Conservation (phyloP, 2,888 invertebrate species). For the Tenthredo mesomela region DNA sequence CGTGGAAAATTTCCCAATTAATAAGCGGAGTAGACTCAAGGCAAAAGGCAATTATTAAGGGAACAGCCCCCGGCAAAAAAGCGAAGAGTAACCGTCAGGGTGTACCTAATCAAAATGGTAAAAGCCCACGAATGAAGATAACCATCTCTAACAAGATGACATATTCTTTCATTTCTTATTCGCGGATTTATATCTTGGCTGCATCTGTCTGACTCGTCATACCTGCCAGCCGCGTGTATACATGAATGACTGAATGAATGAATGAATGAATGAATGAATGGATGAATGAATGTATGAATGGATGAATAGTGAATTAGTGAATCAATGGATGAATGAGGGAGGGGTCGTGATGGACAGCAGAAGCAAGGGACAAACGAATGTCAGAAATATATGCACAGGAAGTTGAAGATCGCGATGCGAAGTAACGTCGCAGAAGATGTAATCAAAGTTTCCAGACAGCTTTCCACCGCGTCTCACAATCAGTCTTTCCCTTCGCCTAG, state of each 20-base stretch:
- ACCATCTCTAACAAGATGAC: constrained; percentile 47
- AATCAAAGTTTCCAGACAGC: constrained; percentile 74
- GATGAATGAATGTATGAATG: not conserved
- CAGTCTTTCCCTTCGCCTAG: constrained; percentile 56
- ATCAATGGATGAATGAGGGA: not conserved
- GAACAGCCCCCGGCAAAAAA: not conserved
- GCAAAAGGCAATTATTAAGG: not conserved
- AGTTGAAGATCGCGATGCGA: constrained; percentile 55
- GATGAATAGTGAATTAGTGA: too few species aligned
- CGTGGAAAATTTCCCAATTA: constrained; percentile 27
- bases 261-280: too few species aligned
- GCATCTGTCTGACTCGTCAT: constrained; percentile 18
- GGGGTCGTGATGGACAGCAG: constrained; percentile 12
- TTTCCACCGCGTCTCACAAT: constrained; percentile 56
- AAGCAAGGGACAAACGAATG: constrained; percentile 5
- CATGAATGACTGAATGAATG: not conserved
- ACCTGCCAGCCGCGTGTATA: not conserved
- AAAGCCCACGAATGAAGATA: not conserved
- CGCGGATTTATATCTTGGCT: constrained; percentile 12
- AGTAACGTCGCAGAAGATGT: constrained; percentile 66
- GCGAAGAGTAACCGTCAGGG: not conserved
- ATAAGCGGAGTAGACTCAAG: not conserved
- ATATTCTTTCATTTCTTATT: constrained; percentile 36
- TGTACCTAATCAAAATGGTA: constrained; percentile 40
- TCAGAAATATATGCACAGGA: constrained; percentile 18